These are phyloP conservation scores for Lepidocyrtoides sp. DNA, from an alignment of 2,888 invertebrate genomes.

Conservation along the genomic window DNA sequence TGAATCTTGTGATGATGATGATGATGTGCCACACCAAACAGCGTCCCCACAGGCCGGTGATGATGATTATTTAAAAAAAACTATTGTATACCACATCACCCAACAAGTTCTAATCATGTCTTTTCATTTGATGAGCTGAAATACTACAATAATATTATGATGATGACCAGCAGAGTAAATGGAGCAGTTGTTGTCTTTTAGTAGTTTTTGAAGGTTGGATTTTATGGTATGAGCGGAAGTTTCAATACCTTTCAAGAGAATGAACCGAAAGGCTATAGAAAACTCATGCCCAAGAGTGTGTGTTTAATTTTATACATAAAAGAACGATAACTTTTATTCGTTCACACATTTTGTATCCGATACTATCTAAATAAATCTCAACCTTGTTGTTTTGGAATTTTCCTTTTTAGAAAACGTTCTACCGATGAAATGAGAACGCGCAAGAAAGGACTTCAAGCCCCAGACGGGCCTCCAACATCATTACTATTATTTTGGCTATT, in stretches of 20 bases:
- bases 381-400: constrained; percentile 41
- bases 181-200: constrained; percentile 43
- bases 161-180: constrained; percentile 55
- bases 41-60: neutral
- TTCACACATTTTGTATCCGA: too few species aligned
- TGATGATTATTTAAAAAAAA: neutral
- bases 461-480: constrained; percentile 49
- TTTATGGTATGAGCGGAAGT: constrained; percentile 15
- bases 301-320: neutral
- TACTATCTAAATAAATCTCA: too few species aligned
- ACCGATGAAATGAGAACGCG: constrained; percentile 84
- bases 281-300: neutral
- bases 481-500: constrained; percentile 61
- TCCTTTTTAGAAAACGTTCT: constrained; percentile 53
- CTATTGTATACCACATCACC: constrained; percentile 49
- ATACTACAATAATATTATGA: too few species aligned
- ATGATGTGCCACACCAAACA: constrained; percentile 31
- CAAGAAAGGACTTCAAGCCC: constrained; percentile 79
- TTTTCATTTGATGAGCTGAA: constrained; percentile 57
- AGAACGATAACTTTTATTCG: too few species aligned
- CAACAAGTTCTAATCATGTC: constrained; percentile 61
- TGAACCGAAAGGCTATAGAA: neutral
- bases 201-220: neutral
- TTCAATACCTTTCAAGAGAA: constrained; percentile 23
- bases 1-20: constrained; percentile 18